phyloP scores from a whole-genome alignment of 2,888 invertebrate species.

The Brenthis hecate region DNA sequence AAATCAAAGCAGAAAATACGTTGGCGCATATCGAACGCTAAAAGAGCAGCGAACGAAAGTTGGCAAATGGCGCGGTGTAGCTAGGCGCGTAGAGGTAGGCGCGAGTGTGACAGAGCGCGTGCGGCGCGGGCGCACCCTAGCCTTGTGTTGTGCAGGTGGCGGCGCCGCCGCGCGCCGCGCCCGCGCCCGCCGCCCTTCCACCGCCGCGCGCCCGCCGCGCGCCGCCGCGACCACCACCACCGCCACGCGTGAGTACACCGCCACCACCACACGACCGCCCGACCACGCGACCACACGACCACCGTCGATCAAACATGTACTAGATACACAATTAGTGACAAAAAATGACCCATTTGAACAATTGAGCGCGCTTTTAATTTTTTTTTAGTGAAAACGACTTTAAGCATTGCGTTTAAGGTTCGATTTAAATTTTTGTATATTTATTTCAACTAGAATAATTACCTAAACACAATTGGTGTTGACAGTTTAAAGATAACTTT shows the following conservation, averaged over 20 bases:
- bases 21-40: background rate
- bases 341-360: too few species aligned
- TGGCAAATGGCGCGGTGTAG: slow-evolving; percentile 5
- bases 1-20: slow-evolving; percentile 31
- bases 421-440: too few species aligned
- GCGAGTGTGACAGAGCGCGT: slow-evolving; percentile 35
- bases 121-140: slow-evolving; percentile 42
- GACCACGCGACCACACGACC: slow-evolving; percentile 61
- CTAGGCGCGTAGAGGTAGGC: slow-evolving; percentile 2
- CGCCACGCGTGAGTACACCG: slow-evolving; percentile 65
- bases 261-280: slow-evolving; percentile 41
- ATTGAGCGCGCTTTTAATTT: too few species aligned
- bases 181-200: slow-evolving; percentile 84
- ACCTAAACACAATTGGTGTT: too few species aligned
- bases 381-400: too few species aligned
- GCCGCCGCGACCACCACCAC: slow-evolving; percentile 61
- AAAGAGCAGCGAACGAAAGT: slow-evolving; percentile 3
- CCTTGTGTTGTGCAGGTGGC: slow-evolving; percentile 70
- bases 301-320: slow-evolving; percentile 28
- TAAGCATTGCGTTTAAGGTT: too few species aligned
- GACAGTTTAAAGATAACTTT: too few species aligned
- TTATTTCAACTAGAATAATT: too few species aligned
- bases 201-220: slow-evolving; percentile 81
- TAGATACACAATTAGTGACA: background rate
- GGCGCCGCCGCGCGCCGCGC: slow-evolving; percentile 70